Base-by-base conservation (phyloP, 2,888 invertebrate genomes). In the Parnassius orleans region DNA sequence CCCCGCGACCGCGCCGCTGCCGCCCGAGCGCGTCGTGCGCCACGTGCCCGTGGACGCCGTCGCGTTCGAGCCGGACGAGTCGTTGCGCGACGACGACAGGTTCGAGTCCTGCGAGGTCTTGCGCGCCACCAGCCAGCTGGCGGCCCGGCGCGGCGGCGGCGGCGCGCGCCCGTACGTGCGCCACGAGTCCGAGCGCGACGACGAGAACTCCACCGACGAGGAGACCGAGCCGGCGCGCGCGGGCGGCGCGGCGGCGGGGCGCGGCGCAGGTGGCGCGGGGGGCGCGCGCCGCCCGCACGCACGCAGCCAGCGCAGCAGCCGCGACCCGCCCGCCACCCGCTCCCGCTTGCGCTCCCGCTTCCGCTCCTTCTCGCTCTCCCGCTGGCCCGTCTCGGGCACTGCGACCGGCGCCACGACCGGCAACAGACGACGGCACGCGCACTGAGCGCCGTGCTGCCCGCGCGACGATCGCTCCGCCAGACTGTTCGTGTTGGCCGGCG, bases 61-160 rank as follows among this genome's bases (percentile, higher is more conserved):
- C 15, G 97, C 97, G 33, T 94, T 95, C 9, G 97, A 97, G 2
- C 97, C 97, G 0, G 97, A 97, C 12, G 97, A 98, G 84, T 98
- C 98, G 86, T 98, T 98, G 58, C 98, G 93, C 24, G 97, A 97
- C 73, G 96, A 97, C 54, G 97, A 97, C 69, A 98, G 88, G 85
- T 97, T 98, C 7, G 98, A 98, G 81, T 98, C 98, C 83, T 98
- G 97, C 11, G 97, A 97, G 0, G 97, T 96, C 87, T 98, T 98
- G 59, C 97, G 92, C n/a, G 97, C 96, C 41, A 97, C 95, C 65
- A 97, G 90, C 97, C 97, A 97, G 0, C 97, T 96, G 0, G 97
- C 96, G 55, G 97, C 95, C 69, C 97, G 93, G 60, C 97, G 92
- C 76, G 96, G 95, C 1, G 95, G 95, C 0, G 97, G 96, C 60